Conservation (phyloP, 2,113 vertebrate species). For the Pterophyllum scalare region DNA sequence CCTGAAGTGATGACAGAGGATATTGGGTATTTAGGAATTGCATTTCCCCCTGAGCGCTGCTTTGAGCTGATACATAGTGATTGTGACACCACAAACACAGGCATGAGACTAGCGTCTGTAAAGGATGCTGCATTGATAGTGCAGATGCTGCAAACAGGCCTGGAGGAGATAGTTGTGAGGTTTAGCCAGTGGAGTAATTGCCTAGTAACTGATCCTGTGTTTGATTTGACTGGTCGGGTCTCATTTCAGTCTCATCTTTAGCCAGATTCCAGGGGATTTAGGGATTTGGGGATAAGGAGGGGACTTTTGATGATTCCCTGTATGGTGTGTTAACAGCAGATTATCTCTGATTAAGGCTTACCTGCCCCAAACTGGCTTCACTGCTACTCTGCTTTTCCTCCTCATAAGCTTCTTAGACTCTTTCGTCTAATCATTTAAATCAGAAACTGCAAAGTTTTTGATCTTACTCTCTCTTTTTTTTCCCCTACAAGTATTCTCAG, state of each 20-base stretch:
- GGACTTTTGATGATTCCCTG: constrained; percentile 75
- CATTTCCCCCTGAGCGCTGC: constrained; percentile 28
- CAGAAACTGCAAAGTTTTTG: constrained; percentile 70
- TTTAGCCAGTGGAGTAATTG: constrained; percentile 74
- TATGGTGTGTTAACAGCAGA: constrained; percentile 82
- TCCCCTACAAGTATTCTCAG: constrained; percentile 40
- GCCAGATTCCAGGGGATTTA: constrained; percentile 74
- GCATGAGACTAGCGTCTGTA: constrained; percentile 20
- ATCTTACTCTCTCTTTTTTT: constrained; percentile 37
- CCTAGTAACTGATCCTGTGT: constrained; percentile 73
- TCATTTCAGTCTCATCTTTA: constrained; percentile 74
- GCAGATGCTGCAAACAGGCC: constrained; percentile 40
- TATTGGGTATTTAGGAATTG: constrained; percentile 1
- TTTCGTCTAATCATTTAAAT: constrained; percentile 77
- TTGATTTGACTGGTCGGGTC: constrained; percentile 73
- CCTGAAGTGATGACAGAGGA: constrained; percentile 1
- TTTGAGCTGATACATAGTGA: constrained; percentile 32
- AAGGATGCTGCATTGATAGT: constrained; percentile 36
- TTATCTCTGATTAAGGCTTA: constrained; percentile 82
- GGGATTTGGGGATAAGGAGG: constrained; percentile 73
- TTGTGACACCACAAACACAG: constrained; percentile 45
- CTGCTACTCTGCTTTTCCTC: constrained; percentile 70
- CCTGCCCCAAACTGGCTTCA: constrained; percentile 76
- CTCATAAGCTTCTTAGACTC: constrained; percentile 77
- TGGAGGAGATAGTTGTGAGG: constrained; percentile 45